These are phyloP conservation scores for Cynocephalus volans DNA, from an alignment of 2,113 vertebrate genomes.

Conservation along the genomic window DNA sequence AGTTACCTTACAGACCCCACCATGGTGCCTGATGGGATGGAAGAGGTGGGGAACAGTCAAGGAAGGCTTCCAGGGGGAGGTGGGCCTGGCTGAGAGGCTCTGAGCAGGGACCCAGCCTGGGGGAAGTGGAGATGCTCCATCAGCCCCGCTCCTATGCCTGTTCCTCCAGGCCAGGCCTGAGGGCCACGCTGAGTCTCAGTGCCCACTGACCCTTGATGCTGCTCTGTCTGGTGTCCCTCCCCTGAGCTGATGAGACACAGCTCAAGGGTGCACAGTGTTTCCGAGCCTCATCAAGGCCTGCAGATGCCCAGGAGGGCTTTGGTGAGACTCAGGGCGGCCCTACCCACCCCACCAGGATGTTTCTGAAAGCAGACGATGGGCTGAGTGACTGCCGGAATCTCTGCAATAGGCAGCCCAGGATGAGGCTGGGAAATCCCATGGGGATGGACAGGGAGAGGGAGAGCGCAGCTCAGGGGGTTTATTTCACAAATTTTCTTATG, in stretches of 20 bases:
- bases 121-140: neutral
- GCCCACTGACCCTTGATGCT: no score
- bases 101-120: neutral
- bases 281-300: neutral
- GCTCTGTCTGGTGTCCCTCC: neutral
- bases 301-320: neutral
- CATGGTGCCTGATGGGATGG: accelerated
- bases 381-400: accelerated
- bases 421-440: accelerated
- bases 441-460: no score
- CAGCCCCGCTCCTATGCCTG: neutral
- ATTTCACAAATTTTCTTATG: neutral
- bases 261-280: neutral
- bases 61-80: neutral
- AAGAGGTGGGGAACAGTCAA: neutral
- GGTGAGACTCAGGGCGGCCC: accelerated
- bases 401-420: no score
- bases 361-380: neutral
- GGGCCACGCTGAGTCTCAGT: no score
- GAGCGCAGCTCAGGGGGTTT: neutral
- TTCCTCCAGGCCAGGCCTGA: neutral
- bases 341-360: accelerated
- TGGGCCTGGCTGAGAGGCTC: neutral
- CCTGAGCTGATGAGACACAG: no score
- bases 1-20: neutral